These are phyloP conservation scores for Leucophenga montana DNA, from an alignment of 2,888 invertebrate genomes.

Conservation along the genomic window DNA sequence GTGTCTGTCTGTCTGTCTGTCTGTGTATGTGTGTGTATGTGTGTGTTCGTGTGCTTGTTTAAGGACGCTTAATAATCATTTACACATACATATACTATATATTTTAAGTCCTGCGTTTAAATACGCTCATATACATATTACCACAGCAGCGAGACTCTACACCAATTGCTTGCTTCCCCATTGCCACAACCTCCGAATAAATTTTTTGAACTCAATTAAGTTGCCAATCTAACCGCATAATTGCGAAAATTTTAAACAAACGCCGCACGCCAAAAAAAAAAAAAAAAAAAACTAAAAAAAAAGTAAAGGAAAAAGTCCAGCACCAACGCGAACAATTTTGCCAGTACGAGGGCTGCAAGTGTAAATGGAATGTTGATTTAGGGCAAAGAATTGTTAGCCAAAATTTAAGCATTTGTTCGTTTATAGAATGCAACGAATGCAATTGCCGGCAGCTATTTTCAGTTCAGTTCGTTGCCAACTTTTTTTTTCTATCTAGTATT, in stretches of 20 bases:
- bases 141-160: too few species aligned
- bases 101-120: too few species aligned
- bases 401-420: not conserved
- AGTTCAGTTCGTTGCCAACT: not conserved
- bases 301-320: not conserved
- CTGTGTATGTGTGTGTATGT: too few species aligned
- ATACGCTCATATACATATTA: too few species aligned
- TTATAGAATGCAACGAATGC: not conserved
- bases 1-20: too few species aligned
- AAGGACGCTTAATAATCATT: constrained; percentile 31
- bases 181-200: constrained; percentile 6
- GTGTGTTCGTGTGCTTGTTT: constrained; percentile 29
- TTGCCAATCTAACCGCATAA: constrained; percentile 42
- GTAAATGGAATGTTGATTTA: not conserved
- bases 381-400: not conserved
- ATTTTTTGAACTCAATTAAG: constrained; percentile 53
- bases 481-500: too few species aligned
- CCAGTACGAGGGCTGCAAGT: not conserved
- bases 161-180: too few species aligned
- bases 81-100: not conserved
- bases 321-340: too few species aligned
- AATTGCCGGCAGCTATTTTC: not conserved
- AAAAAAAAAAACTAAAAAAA: not conserved
- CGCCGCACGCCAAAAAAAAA: constrained; percentile 15
- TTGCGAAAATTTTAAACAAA: constrained; percentile 40